These are phyloP conservation scores for Drosophila peninsularis DNA, from an alignment of 2,888 invertebrate species.

Conservation along the genomic window DNA sequence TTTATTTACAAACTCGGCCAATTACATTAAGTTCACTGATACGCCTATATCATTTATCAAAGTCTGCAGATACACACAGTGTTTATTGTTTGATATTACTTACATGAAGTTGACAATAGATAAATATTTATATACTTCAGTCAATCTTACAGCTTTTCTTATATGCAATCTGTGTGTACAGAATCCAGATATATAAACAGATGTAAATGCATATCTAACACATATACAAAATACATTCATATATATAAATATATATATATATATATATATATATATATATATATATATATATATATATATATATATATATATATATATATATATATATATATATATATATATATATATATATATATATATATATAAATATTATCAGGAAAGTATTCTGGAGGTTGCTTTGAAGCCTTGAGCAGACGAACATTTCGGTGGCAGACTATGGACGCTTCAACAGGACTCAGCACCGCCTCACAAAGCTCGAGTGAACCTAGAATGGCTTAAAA, in stretches of 20 bases:
- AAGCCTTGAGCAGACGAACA: too few relatives aligned
- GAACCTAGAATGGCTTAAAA: too few relatives aligned
- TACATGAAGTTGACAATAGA: slow-evolving; percentile 2
- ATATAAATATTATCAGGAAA: too few relatives aligned
- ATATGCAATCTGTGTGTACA: too few relatives aligned
- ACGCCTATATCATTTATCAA: slow-evolving; percentile 51
- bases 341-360: too few relatives aligned
- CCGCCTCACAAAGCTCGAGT: too few relatives aligned
- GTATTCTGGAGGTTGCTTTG: too few relatives aligned
- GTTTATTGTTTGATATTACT: slow-evolving; percentile 18
- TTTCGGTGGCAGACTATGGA: too few relatives aligned
- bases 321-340: too few relatives aligned
- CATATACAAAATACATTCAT: neutral
- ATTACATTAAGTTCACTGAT: slow-evolving; percentile 68
- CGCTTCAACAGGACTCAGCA: too few relatives aligned
- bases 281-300: neutral
- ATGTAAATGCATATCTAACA: neutral
- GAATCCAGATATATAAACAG: neutral
- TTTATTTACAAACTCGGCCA: slow-evolving; percentile 72
- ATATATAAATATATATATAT: neutral
- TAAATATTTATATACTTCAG: slow-evolving; percentile 27
- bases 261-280: neutral
- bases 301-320: too few relatives aligned
- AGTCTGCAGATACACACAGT: slow-evolving; percentile 6
- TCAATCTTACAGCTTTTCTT: too few relatives aligned